A percentile compares a stretch with the other conserved stretches of the same genome.
Evolutionary conservation across 2,797 vertebrate species (phyloP).

Genomic region (Semotilus atromaculatus): DNA sequence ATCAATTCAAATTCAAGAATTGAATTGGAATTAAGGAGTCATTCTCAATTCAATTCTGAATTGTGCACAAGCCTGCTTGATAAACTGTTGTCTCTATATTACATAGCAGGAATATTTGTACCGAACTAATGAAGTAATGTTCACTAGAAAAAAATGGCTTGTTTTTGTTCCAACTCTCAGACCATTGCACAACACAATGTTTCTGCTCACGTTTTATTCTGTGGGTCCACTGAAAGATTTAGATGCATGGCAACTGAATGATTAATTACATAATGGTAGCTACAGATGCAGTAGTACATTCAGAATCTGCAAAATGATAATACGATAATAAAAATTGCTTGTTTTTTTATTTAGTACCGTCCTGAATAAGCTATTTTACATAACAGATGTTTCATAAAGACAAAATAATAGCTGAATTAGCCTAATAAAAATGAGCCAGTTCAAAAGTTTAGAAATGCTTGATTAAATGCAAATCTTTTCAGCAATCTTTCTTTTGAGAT

Average conservation of each 20-base stretch:
- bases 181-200: background rate
- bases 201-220: background rate
- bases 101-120: background rate
- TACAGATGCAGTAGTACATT: background rate
- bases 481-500: too few relatives aligned
- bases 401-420: background rate
- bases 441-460: background rate
- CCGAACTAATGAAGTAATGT: background rate
- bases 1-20: too few relatives aligned
- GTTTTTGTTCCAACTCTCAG: background rate
- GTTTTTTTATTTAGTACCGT: background rate
- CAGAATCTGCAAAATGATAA: background rate
- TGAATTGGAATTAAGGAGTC: too few relatives aligned
- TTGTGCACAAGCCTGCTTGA: too few relatives aligned
- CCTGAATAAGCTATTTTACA: background rate
- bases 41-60: too few relatives aligned
- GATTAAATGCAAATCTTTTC: background rate
- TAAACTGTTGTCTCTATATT: background rate
- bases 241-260: background rate
- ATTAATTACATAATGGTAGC: background rate
- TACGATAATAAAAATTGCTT: background rate
- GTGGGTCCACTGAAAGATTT: background rate
- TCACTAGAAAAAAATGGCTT: background rate
- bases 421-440: background rate
- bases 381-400: background rate